phyloP scores from a whole-genome alignment of 64 coral and sea anemone species.

The Exaiptasia diaphana region DNA sequence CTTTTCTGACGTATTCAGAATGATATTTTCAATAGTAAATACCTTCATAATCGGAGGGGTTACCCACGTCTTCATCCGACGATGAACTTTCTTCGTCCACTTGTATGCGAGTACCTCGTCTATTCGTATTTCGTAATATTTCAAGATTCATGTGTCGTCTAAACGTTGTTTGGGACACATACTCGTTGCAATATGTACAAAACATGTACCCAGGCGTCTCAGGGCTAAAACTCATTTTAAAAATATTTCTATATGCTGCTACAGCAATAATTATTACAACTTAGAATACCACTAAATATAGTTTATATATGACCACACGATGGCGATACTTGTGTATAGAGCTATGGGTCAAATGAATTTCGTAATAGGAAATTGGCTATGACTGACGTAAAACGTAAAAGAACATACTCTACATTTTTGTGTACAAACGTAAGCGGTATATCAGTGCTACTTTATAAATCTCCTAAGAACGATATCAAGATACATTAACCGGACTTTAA shows the following conservation, averaged over 20 bases:
- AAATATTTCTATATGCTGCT: neutral
- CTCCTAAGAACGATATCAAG: no score
- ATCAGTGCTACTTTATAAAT: no score
- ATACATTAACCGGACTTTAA: no score
- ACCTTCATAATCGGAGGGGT: neutral
- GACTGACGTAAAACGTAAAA: no score
- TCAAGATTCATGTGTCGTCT: conserved; percentile 1
- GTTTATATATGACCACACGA: neutral
- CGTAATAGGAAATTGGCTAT: neutral
- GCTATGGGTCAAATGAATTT: neutral
- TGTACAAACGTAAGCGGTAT: neutral
- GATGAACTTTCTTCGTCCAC: neutral
- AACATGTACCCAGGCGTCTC: neutral
- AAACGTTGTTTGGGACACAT: neutral
- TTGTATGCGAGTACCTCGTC: neutral
- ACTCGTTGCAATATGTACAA: neutral
- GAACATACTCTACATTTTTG: neutral
- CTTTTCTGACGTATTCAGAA: neutral
- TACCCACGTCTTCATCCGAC: neutral
- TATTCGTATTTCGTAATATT: neutral
- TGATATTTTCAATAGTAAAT: neutral
- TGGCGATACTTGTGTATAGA: neutral
- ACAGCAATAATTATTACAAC: neutral
- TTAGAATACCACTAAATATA: neutral
- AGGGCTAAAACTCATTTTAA: neutral